Percentiles rank a stretch among this genome's conserved stretches.
These are phyloP conservation scores for Bombus haemorrhoidalis DNA, from an alignment of 1,140 invertebrate species.

Conservation along the genomic window DNA sequence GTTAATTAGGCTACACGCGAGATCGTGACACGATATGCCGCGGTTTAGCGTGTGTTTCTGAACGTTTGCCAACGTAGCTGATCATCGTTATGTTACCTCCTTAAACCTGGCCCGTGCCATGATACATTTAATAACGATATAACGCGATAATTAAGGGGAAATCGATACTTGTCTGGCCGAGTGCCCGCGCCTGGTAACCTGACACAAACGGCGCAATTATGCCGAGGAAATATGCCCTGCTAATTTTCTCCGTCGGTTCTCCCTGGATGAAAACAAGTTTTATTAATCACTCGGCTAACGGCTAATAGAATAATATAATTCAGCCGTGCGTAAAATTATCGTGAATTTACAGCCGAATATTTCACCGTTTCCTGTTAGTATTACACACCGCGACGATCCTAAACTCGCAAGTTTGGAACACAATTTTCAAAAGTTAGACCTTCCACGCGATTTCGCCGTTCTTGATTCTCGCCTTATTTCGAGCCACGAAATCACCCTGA, in stretches of 20 bases:
- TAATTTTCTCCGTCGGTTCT: neutral
- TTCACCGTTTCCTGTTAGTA: neutral
- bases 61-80: conserved; percentile 53
- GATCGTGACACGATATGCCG: neutral
- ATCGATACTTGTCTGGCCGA: conserved; percentile 33
- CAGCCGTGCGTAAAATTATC: too few species aligned
- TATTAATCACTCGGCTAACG: neutral
- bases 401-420: too few species aligned
- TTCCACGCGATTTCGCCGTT: too few species aligned
- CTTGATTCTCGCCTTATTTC: too few species aligned
- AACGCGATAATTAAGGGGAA: conserved; percentile 12
- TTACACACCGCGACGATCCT: too few species aligned
- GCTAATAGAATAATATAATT: neutral
- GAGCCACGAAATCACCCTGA: neutral
- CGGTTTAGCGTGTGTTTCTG: conserved; percentile 25
- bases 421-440: too few species aligned
- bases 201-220: conserved; percentile 17
- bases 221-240: neutral
- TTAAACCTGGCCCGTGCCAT: neutral
- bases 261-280: neutral
- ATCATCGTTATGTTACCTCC: neutral
- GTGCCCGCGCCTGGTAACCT: conserved; percentile 2
- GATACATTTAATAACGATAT: conserved; percentile 36
- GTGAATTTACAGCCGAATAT: neutral
- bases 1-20: conserved; percentile 4